Evolutionary conservation across 2,797 vertebrate species (phyloP).

Genomic region (Capromys pilorides): DNA sequence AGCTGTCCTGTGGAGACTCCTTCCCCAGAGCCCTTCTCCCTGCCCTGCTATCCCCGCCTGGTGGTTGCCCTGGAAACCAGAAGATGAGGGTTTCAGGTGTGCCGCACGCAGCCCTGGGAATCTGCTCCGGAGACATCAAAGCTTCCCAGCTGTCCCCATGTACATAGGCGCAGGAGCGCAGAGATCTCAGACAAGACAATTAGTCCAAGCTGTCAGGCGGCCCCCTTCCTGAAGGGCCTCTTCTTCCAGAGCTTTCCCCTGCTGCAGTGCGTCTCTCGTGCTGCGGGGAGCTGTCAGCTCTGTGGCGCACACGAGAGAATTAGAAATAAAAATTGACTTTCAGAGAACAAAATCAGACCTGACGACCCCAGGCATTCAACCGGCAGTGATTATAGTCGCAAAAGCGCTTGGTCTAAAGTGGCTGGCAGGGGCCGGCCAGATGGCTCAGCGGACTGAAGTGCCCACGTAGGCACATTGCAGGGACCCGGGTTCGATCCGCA

Average conservation of each 20-base stretch:
- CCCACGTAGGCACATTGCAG: no score
- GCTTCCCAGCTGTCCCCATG: conserved; percentile 68
- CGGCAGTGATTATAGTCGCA: conserved; percentile 1
- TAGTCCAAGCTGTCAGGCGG: conserved; percentile 67
- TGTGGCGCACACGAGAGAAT: conserved; percentile 14
- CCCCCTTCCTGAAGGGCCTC: conserved; percentile 64
- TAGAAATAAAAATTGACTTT: conserved; percentile 77
- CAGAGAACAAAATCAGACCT: conserved; percentile 70
- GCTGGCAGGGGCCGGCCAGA: no score
- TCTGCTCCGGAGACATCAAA: conserved; percentile 75
- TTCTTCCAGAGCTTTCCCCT: background rate
- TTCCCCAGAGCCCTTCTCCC: conserved; percentile 72
- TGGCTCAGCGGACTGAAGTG: no score
- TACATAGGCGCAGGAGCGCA: conserved; percentile 68
- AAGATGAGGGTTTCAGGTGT: conserved; percentile 80
- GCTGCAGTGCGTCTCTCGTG: background rate
- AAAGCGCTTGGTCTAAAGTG: conserved; percentile 13
- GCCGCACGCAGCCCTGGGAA: conserved; percentile 74
- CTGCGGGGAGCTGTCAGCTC: conserved; percentile 61
- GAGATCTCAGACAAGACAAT: conserved; percentile 72
- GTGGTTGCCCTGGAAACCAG: conserved; percentile 78
- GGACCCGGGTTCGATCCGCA: no score
- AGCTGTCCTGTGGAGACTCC: conserved; percentile 77
- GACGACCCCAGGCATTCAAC: conserved; percentile 61
- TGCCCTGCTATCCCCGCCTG: conserved; percentile 52